Percentiles rank a stretch among this genome's conserved stretches.
Evolutionary conservation across 2,888 invertebrate species (phyloP).

Genomic region (Drosophila helvetica): DNA sequence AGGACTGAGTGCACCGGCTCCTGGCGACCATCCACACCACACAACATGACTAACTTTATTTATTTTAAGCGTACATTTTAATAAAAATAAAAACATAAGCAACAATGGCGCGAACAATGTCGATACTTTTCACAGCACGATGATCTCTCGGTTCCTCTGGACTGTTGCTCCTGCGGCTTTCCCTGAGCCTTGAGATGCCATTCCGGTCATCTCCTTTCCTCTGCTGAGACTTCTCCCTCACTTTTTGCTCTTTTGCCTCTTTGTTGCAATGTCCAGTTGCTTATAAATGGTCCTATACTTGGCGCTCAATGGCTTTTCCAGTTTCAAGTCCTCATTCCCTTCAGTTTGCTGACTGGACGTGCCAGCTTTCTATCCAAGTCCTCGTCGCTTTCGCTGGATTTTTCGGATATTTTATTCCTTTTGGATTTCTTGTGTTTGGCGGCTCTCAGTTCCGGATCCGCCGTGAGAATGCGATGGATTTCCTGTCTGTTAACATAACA

Average conservation of each 20-base stretch:
- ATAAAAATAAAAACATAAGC: no score
- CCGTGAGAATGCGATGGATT: no score
- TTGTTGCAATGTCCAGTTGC: slow-evolving; percentile 82
- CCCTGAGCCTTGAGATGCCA: background rate
- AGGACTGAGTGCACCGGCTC: slow-evolving; percentile 82
- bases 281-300: slow-evolving; percentile 83
- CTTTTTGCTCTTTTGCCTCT: slow-evolving; percentile 55
- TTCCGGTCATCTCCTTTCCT: background rate
- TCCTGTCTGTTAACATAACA: no score
- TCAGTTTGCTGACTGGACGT: slow-evolving; percentile 85
- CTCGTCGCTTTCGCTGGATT: slow-evolving; percentile 73
- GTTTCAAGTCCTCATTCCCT: slow-evolving; percentile 81
- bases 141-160: slow-evolving; percentile 17
- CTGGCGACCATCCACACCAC: background rate
- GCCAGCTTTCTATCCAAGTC: slow-evolving; percentile 88
- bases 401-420: no score
- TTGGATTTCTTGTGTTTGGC: no score
- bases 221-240: slow-evolving; percentile 1
- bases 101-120: no score
- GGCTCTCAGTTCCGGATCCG: no score
- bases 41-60: slow-evolving; percentile 24
- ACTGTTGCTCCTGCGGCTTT: slow-evolving; percentile 16
- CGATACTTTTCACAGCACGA: background rate
- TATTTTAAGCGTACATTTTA: slow-evolving; percentile 19
- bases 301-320: slow-evolving; percentile 81